phyloP scores from a whole-genome alignment of 2,113 vertebrate species.

The Cynocephalus volans region DNA sequence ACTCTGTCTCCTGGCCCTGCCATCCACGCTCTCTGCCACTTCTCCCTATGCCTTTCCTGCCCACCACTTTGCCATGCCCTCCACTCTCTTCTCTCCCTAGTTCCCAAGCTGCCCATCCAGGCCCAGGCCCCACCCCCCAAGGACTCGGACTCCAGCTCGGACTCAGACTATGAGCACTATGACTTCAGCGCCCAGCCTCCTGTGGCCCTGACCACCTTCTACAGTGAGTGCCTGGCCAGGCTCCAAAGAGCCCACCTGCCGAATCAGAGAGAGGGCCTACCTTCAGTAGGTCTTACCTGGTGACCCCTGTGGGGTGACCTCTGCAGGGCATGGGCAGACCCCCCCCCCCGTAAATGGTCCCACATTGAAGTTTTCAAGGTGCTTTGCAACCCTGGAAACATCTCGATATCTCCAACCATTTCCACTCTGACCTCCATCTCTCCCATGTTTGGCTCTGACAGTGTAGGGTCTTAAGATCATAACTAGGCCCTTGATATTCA shows the following conservation, averaged over 20 bases:
- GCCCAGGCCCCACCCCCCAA: not conserved
- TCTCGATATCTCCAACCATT: not conserved
- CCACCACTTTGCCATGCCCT: rapidly evolving
- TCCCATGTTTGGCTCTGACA: not conserved
- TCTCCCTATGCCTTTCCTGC: not conserved
- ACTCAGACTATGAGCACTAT: conserved; percentile 88
- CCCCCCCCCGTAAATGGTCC: not conserved
- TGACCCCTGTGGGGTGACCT: not conserved
- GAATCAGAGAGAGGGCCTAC: not conserved
- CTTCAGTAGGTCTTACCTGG: no score
- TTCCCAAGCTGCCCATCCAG: conserved; percentile 50
- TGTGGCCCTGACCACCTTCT: conserved; percentile 89
- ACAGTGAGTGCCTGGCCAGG: conserved; percentile 85
- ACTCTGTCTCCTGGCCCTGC: rapidly evolving
- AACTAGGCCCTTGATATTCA: not conserved
- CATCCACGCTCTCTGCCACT: rapidly evolving
- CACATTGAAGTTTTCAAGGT: not conserved
- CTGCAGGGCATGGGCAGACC: not conserved
- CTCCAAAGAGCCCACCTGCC: rapidly evolving
- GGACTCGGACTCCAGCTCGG: conserved; percentile 84
- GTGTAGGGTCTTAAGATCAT: rapidly evolving
- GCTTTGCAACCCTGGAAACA: not conserved
- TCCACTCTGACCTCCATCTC: not conserved
- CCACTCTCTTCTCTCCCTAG: conserved; percentile 70
- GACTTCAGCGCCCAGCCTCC: conserved; percentile 88